Conservation (phyloP, 2,113 vertebrate species). For the Theropithecus gelada region DNA sequence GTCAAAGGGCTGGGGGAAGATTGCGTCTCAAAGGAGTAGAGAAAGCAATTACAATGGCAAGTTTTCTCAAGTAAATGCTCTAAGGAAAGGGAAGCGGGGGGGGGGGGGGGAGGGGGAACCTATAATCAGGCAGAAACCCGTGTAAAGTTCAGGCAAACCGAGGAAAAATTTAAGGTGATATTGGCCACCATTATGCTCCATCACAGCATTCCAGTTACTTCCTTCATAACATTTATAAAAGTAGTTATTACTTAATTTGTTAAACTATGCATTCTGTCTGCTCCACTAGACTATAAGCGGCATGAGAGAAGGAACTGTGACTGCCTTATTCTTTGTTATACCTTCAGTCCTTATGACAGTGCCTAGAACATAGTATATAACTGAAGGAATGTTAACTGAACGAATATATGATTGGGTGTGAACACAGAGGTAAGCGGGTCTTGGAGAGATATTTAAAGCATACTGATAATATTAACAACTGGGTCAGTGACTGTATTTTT, state of each 20-base stretch:
- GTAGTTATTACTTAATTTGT: not conserved
- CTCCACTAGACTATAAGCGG: not conserved
- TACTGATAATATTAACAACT: not conserved
- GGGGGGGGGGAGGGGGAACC: not conserved
- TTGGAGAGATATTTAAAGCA: not conserved
- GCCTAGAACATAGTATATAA: not conserved
- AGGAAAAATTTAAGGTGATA: not conserved
- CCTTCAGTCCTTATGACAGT: not conserved
- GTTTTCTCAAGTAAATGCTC: slow-evolving; percentile 27
- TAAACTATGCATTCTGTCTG: not conserved
- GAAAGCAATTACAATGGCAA: not conserved
- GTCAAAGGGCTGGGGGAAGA: not conserved
- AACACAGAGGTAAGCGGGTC: not conserved
- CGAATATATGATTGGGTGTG: not conserved
- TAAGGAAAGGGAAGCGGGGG: not conserved
- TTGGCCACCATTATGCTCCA: not conserved
- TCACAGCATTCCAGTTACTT: not conserved
- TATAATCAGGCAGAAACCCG: not conserved
- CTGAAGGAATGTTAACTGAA: not conserved
- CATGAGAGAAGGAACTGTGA: not conserved
- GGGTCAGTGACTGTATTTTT: not conserved
- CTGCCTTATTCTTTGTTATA: not conserved
- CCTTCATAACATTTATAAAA: not conserved
- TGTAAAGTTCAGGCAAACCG: not conserved
- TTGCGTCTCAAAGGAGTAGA: not conserved